Evolutionary conservation across 2,797 vertebrate species (phyloP), one percentile per base, ranked within the genome.

Genomic region (Sphenopsis melanotis): DNA sequence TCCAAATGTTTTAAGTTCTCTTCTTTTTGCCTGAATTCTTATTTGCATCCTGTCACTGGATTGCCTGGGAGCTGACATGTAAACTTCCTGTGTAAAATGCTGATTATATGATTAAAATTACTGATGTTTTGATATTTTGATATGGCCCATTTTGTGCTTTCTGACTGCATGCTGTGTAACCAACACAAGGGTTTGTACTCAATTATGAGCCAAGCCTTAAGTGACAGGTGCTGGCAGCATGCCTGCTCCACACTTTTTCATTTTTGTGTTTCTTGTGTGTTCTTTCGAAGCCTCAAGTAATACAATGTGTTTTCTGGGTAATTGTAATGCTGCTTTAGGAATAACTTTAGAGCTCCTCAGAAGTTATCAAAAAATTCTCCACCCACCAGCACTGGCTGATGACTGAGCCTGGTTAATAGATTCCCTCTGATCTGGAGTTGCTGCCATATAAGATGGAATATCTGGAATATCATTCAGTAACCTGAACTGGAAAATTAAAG

Each of bases 401-500:
- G 50, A 53, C 42, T 91, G 90, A 86, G 46, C 37, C 69, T 76
- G 55, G 49, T 81, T 83, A 61, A 87, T 50, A 74, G 57, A 56
- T 78, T 68, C 30, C 9, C 60, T 94, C 41, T 80, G 46, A 64
- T 91, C 46, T 83, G 2, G 0, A 85, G 71, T 26, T 74, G 56
- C 82, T 80, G 2, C 63, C 16, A 0, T 65, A 12, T 39, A 30
- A 83, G 1, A 66, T 56, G 71, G 57, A 89, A 56, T 87, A 80
- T 74, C 75, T 77, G 81, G 34, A 79, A 81, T 88, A 88, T 61
- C 0, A 0, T 64, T 81, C 49, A 57, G 80, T 75, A 94, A 88
- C 69, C 55, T 83, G 87, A 93, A 83, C 42, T 80, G 65, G 71
- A 83, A 93, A 93, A 89, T 77, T 84, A 82, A 84, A 89, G 55